phyloP scores from a whole-genome alignment of 2,888 invertebrate genomes.

The Lysandra bellargus region DNA sequence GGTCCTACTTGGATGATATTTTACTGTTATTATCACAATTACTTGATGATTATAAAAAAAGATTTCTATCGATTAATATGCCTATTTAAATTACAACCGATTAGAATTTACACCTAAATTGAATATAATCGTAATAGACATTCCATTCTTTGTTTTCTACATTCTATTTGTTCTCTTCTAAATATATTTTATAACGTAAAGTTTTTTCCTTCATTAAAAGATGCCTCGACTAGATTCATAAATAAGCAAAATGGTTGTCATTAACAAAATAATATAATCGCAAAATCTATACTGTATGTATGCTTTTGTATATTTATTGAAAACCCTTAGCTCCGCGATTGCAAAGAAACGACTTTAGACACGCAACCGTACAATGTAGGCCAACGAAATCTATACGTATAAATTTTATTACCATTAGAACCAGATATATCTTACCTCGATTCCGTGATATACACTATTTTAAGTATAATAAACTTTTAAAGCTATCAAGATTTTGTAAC shows the following conservation, averaged over 20 bases:
- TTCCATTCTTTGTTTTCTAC: too few species aligned
- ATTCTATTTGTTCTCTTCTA: background rate
- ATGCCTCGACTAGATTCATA: background rate
- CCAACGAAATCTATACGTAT: conserved; percentile 49
- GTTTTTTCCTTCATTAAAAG: background rate
- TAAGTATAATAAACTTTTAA: conserved; percentile 19
- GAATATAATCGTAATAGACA: too few species aligned
- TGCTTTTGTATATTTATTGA: conserved; percentile 70
- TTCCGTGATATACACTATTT: conserved; percentile 33
- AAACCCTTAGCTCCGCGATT: conserved; percentile 74
- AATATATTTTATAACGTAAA: background rate
- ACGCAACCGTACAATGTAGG: conserved; percentile 68
- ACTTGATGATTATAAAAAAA: too few species aligned
- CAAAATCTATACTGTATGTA: conserved; percentile 55
- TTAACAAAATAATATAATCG: conserved; percentile 40
- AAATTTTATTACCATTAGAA: conserved; percentile 37
- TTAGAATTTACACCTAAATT: too few species aligned
- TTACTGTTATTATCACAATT: too few species aligned
- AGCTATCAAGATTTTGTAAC: conserved; percentile 28
- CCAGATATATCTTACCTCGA: conserved; percentile 37
- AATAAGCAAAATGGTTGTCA: conserved; percentile 38
- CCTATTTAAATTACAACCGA: background rate
- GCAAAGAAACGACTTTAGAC: conserved; percentile 76
- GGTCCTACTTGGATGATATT: background rate
- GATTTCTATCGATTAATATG: background rate